Base-by-base conservation (phyloP, 2,797 vertebrate genomes). In the Chelon auratus region DNA sequence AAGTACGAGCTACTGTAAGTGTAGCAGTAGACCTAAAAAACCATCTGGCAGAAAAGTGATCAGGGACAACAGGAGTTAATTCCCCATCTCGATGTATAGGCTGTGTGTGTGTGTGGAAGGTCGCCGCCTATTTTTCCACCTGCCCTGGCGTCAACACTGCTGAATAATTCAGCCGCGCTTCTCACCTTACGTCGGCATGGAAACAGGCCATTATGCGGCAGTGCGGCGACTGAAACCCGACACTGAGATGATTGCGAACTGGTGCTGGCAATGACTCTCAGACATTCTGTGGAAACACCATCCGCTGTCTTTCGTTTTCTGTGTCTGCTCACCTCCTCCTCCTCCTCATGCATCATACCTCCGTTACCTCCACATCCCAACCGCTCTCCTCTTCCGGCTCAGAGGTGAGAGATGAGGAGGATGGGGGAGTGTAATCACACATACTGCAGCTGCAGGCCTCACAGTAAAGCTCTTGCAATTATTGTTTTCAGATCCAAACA, bases 121-220 rank as follows among this genome's bases (percentile, higher is more conserved):
- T 90, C 68, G 70, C 54, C 47, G 3, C 67, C 48, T 85, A 42
- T 79, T 72, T 80, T 79, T 78, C 77, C 72, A 77, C 67, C 74
- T 81, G 76, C 68, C 62, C 58, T 63, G 66, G 72, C 62, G 40
- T 86, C 85, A 83, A 75, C 63, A 37, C 75, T 75, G 53, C 72
- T 94, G 62, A 93, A 94, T 94, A 84, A 93, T 93, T 93, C 86
- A 94, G 63, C 39, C 0, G 1, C 0, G 7, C 50, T 64, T 90
- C 88, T 92, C 77, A 17, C 75, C 75, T 91, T 90, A 83, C 86
- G 24, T 86, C 37, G 42, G 73, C 82, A 85, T 89, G 81, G 88
- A 91, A 87, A 84, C 78, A 1, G 39, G 33, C 66, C 79, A 50
- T 75, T 75, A 71, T 79, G 79, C 52, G 30, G 72, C 48, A 42